Percentiles rank a stretch among this genome's conserved stretches.
Evolutionary conservation across 2,888 invertebrate genomes (phyloP).

Genomic region (Theretra japonica): DNA sequence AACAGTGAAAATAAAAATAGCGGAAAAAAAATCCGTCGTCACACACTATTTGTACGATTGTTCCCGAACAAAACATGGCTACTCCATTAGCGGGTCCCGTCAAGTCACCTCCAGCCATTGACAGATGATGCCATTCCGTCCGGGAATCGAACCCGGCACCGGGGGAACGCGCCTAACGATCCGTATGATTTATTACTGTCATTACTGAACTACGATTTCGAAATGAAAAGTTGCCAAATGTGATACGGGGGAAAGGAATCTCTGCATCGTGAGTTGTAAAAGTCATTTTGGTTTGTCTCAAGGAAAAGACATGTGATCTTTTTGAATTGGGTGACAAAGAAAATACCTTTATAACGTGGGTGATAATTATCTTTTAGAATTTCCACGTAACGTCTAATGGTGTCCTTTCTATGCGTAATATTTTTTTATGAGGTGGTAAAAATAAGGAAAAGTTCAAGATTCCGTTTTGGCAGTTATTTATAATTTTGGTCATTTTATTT

Average conservation of each 20-base stretch:
- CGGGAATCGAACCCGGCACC: slow-evolving; percentile 81
- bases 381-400: slow-evolving; percentile 57
- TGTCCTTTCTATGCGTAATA: slow-evolving; percentile 29
- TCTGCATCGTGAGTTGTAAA: slow-evolving; percentile 35
- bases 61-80: slow-evolving; percentile 65
- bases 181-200: slow-evolving; percentile 85
- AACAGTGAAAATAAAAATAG: slow-evolving; percentile 19
- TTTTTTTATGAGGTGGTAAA: not conserved
- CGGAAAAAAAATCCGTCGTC: slow-evolving; percentile 23
- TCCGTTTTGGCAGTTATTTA: too few relatives aligned
- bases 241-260: slow-evolving; percentile 32
- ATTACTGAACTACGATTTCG: slow-evolving; percentile 65
- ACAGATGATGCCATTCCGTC: slow-evolving; percentile 84
- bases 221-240: slow-evolving; percentile 62
- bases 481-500: too few relatives aligned
- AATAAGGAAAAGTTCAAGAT: not conserved
- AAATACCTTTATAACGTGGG: slow-evolving; percentile 55
- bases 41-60: slow-evolving; percentile 51
- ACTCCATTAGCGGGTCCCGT: slow-evolving; percentile 82
- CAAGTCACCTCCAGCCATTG: slow-evolving; percentile 80
- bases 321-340: slow-evolving; percentile 34
- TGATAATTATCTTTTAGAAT: slow-evolving; percentile 73
- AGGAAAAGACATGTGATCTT: slow-evolving; percentile 38
- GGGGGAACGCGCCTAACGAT: slow-evolving; percentile 81
- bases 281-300: slow-evolving; percentile 34